Percentiles rank a stretch among this genome's conserved stretches.
phyloP scores from a whole-genome alignment of 2,113 vertebrate genomes.

The Heterotis niloticus region DNA sequence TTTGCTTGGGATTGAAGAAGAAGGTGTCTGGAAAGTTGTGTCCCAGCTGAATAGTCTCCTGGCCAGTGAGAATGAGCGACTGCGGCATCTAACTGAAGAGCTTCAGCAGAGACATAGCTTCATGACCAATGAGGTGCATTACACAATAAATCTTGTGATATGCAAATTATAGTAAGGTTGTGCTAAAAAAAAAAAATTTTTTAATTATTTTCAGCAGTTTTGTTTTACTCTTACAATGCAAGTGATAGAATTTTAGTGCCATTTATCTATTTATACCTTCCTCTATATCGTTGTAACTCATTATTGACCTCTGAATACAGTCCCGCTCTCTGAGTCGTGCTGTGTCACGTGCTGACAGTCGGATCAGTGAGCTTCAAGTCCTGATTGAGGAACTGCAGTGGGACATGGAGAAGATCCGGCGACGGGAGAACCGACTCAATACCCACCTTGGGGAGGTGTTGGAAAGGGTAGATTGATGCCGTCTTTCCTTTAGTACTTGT shows the following conservation, averaged over 20 bases:
- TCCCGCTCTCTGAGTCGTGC: slow-evolving; percentile 73
- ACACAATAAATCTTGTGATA: neutral
- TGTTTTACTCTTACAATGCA: neutral
- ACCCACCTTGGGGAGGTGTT: slow-evolving; percentile 85
- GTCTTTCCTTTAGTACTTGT: neutral
- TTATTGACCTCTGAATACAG: slow-evolving; percentile 36
- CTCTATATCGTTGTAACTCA: neutral
- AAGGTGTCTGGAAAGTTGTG: slow-evolving; percentile 70
- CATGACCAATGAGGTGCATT: slow-evolving; percentile 86
- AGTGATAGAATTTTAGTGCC: neutral
- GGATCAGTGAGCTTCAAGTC: slow-evolving; percentile 82
- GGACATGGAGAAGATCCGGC: slow-evolving; percentile 95
- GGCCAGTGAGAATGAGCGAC: slow-evolving; percentile 74
- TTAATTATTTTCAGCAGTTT: neutral
- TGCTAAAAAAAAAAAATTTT: too few relatives aligned
- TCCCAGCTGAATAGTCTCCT: slow-evolving; percentile 78
- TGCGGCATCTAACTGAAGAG: slow-evolving; percentile 80
- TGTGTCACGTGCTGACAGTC: slow-evolving; percentile 82
- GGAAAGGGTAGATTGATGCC: slow-evolving; percentile 72
- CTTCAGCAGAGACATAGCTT: slow-evolving; percentile 85
- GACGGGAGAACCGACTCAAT: slow-evolving; percentile 86
- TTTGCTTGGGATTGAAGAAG: slow-evolving; percentile 54
- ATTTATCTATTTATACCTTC: neutral
- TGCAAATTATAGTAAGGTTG: neutral
- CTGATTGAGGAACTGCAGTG: slow-evolving; percentile 92